Conservation (phyloP, 2,797 vertebrate species). For the Periophthalmus magnuspinnatus region DNA sequence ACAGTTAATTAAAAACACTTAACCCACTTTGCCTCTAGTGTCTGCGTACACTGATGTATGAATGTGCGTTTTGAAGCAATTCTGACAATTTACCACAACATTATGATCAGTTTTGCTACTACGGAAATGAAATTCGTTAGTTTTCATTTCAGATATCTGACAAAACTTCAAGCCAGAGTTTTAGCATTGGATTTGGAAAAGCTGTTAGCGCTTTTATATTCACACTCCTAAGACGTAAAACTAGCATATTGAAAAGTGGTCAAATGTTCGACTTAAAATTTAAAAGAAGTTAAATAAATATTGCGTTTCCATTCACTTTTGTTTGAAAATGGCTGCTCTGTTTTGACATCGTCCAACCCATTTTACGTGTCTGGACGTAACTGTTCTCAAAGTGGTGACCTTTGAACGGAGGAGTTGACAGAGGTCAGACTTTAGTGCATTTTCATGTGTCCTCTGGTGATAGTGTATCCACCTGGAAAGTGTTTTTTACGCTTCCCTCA, state of each 20-base stretch:
- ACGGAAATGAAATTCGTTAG: no score
- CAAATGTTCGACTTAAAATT: background rate
- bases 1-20: no score
- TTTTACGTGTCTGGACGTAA: background rate
- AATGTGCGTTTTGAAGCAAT: no score
- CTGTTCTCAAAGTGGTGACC: background rate
- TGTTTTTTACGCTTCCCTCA: background rate
- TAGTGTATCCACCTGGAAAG: background rate
- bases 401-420: background rate
- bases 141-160: background rate
- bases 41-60: no score
- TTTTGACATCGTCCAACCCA: background rate
- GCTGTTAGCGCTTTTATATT: background rate
- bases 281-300: background rate
- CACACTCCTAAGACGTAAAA: background rate
- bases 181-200: background rate
- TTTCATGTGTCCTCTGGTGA: background rate
- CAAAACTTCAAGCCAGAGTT: background rate
- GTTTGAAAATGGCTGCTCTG: background rate
- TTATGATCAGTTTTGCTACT: no score
- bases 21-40: no score
- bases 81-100: no score
- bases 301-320: background rate
- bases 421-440: background rate
- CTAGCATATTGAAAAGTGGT: background rate